These are phyloP conservation scores for Epirrita christyi DNA, from an alignment of 2,888 invertebrate species.

Conservation along the genomic window DNA sequence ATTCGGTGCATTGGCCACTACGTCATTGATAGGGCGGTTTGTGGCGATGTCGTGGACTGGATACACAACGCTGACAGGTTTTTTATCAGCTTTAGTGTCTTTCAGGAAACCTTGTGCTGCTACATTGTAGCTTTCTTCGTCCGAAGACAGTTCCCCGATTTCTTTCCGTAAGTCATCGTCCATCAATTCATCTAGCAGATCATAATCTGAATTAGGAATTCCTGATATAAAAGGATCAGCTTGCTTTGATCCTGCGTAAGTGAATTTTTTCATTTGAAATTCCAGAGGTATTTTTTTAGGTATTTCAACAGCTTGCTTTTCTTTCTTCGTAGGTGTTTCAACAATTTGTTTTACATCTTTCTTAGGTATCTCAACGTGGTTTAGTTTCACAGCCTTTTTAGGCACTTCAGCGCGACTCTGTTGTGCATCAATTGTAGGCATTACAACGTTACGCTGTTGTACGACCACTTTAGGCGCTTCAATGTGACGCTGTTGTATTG, in stretches of 20 bases:
- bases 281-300: conserved; percentile 28
- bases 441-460: neutral
- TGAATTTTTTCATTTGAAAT: conserved; percentile 43
- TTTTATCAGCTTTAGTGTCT: conserved; percentile 37
- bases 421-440: neutral
- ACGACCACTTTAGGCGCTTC: neutral
- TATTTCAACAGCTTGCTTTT: conserved; percentile 1
- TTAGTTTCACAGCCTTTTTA: conserved; percentile 5
- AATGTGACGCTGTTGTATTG: too few species aligned
- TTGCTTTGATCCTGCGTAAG: conserved; percentile 42
- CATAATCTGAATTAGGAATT: conserved; percentile 70
- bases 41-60: neutral
- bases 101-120: conserved; percentile 38
- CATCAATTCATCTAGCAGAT: conserved; percentile 75
- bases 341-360: conserved; percentile 2
- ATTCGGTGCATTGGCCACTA: neutral
- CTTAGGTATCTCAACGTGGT: neutral
- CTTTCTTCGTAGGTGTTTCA: conserved; percentile 18
- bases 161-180: conserved; percentile 75
- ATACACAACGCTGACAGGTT: conserved; percentile 27
- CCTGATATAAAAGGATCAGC: conserved; percentile 67
- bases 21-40: conserved; percentile 3
- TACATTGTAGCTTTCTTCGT: conserved; percentile 59
- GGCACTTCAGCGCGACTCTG: neutral
- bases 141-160: conserved; percentile 72